Conservation (phyloP, 2,888 invertebrate species). For the Calliopum simillimum region DNA sequence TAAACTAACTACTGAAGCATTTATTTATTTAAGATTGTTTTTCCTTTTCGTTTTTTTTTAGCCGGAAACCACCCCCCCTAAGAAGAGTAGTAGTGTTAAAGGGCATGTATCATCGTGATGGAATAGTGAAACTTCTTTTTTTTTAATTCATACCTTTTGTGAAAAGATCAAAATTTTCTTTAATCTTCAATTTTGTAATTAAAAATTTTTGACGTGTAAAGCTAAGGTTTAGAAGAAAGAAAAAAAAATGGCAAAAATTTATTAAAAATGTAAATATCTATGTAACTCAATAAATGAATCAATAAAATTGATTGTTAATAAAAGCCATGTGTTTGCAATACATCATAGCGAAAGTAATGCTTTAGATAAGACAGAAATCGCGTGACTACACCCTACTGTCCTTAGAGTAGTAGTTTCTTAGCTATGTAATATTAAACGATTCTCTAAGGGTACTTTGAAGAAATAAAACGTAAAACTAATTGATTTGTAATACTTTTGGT, state of each 20-base stretch:
- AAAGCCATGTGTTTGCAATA: too few relatives aligned
- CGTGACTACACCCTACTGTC: too few relatives aligned
- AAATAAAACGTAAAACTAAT: too few relatives aligned
- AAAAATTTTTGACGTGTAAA: neutral
- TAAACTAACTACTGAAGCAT: neutral
- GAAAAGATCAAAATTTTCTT: neutral
- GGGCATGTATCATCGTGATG: neutral
- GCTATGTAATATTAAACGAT: too few relatives aligned
- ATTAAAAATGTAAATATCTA: slow-evolving; percentile 1
- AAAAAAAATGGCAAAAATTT: neutral
- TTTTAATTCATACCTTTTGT: neutral
- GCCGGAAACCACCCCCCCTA: neutral
- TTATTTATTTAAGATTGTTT: neutral
- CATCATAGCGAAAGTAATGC: too few relatives aligned
- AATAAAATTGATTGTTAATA: neutral
- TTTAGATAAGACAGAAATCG: too few relatives aligned
- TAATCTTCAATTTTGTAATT: neutral
- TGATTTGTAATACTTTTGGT: too few relatives aligned
- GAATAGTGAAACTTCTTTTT: neutral
- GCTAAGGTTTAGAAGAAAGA: neutral
- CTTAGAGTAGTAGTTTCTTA: too few relatives aligned
- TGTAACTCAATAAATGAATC: slow-evolving; percentile 12
- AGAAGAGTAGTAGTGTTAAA: slow-evolving; percentile 9
- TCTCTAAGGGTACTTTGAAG: too few relatives aligned
- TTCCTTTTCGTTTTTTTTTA: slow-evolving; percentile 8